Evolutionary conservation across 1,140 invertebrate genomes (phyloP), one percentile per base, ranked within the genome.

Genomic region (Choristoneura fumiferana): DNA sequence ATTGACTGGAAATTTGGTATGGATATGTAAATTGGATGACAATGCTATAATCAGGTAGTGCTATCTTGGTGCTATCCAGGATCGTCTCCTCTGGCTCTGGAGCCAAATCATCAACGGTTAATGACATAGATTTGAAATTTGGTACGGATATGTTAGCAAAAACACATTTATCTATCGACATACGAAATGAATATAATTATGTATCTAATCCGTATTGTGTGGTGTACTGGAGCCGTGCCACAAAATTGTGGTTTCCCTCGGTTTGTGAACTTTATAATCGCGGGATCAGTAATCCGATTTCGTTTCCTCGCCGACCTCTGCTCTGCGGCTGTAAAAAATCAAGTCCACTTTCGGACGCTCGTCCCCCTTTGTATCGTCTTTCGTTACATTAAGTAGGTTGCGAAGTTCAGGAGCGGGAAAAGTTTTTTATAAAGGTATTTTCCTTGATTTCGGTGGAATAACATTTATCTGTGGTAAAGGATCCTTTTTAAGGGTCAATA

Each of bases 221-320:
- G 22, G 33, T 39, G 77, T 69, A 67, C 67, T 69, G 57, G 40
- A 58, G 45, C 49, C 63, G 58, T 54, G 63, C 65, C 60, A 69
- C 64, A 56, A 73, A 71, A 62, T 71, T 81, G 84, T 72, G 84
- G 84, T 84, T 70, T 64, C 69, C 69, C 65, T 62, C 69, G 59
- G 73, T 78, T 71, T 76, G 67, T 69, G 12, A 86, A 83, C 76
- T 85, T 84, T 73, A 60, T 79, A 76, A 82, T 81, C 71, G 61
- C 74, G 69, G 68, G 67, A 69, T 68, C 69, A 65, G 55, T 87
- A 81, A 84, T 81, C 81, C 71, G 72, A 79, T 83, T 84, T 82
- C 78, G 71, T 81, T 83, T 82, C 75, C 71, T 74, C 75, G 69
- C 70, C 63, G 54, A 58, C 68, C 77, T 77, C 82, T 84, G 78